These are phyloP conservation scores for Heliconius hermathena DNA, from an alignment of 1,140 invertebrate species.

Conservation along the genomic window DNA sequence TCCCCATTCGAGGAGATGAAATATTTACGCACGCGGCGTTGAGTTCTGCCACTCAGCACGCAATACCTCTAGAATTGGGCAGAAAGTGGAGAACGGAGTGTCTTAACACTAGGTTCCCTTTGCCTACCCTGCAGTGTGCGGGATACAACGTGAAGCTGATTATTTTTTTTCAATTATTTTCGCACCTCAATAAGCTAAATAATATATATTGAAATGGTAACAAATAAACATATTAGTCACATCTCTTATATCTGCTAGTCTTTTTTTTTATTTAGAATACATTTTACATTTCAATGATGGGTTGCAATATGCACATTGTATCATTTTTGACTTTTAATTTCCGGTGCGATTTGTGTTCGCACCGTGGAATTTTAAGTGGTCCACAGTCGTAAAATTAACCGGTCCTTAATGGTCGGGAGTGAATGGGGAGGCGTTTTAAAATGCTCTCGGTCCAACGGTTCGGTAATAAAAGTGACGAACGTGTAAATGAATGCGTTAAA, in stretches of 20 bases:
- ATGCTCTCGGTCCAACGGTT: conserved; percentile 21
- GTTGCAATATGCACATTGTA: conserved; percentile 62
- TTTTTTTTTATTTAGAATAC: background rate
- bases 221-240: no score
- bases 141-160: no score
- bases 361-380: conserved; percentile 74
- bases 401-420: conserved; percentile 61
- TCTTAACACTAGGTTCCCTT: no score
- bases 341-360: conserved; percentile 62
- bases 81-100: no score
- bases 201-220: no score
- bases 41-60: no score
- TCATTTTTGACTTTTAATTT: conserved; percentile 65
- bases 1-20: no score
- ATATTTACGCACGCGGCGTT: no score
- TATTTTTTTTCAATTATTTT: no score
- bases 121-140: no score
- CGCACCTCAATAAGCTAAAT: no score
- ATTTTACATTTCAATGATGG: conserved; percentile 20
- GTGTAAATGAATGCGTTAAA: conserved; percentile 28
- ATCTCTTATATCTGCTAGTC: background rate
- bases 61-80: no score
- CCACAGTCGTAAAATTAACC: conserved; percentile 70
- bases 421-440: conserved; percentile 63
- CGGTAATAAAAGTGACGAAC: conserved; percentile 27